phyloP scores from a whole-genome alignment of 2,888 invertebrate species.

The Strigamia transsilvanica region DNA sequence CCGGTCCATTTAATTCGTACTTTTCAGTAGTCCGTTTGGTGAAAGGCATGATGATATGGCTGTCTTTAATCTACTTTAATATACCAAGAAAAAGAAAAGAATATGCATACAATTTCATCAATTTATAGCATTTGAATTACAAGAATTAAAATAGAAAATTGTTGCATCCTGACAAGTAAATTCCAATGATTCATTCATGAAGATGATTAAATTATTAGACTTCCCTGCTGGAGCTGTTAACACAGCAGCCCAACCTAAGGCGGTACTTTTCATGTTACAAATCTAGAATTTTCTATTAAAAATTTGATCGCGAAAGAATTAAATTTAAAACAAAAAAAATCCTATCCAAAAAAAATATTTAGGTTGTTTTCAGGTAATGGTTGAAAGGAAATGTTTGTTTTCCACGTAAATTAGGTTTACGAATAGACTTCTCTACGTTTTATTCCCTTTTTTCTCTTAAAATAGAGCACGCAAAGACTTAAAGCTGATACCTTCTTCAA shows the following conservation, averaged over 20 bases:
- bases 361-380: too few species aligned
- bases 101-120: neutral
- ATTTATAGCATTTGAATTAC: neutral
- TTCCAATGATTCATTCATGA: neutral
- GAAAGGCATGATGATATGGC: slow-evolving; percentile 40
- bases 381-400: neutral
- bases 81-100: neutral
- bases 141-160: neutral
- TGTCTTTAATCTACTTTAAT: neutral
- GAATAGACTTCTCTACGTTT: neutral
- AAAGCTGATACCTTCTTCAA: neutral
- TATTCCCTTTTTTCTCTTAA: neutral
- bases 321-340: neutral
- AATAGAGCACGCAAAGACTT: slow-evolving; percentile 21
- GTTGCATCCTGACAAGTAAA: neutral
- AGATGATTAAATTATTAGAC: neutral
- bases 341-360: neutral
- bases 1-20: slow-evolving; percentile 53
- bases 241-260: neutral
- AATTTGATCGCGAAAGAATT: neutral
- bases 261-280: slow-evolving; percentile 1
- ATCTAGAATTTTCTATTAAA: neutral
- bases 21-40: slow-evolving; percentile 48
- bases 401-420: neutral
- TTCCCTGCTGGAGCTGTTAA: neutral